These are phyloP conservation scores for Encarsia formosa DNA, from an alignment of 2,888 invertebrate species.

Conservation along the genomic window DNA sequence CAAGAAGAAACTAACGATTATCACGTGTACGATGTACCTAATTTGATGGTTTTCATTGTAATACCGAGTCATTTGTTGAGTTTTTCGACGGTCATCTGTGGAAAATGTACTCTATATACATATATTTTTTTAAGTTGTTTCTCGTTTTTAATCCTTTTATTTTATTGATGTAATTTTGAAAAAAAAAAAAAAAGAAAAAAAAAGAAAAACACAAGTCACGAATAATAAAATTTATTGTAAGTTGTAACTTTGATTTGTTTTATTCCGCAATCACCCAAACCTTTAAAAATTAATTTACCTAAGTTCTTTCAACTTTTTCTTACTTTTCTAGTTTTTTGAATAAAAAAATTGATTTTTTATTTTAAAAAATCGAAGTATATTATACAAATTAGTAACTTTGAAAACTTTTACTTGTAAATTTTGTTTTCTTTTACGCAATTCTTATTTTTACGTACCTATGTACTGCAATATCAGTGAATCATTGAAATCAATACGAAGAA, in stretches of 20 bases:
- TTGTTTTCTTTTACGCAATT: no score
- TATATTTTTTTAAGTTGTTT: slow-evolving; percentile 24
- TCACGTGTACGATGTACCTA: slow-evolving; percentile 18
- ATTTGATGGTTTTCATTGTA: slow-evolving; percentile 26
- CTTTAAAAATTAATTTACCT: no score
- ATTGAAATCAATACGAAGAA: no score
- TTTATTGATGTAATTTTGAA: slow-evolving; percentile 24
- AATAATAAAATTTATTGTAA: slow-evolving; percentile 29
- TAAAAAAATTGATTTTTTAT: not conserved
- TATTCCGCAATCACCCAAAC: not conserved
- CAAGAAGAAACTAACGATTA: slow-evolving; percentile 18
- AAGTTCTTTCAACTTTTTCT: not conserved
- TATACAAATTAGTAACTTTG: not conserved
- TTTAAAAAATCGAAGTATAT: not conserved
- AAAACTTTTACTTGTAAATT: not conserved
- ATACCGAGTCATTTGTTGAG: slow-evolving; percentile 28
- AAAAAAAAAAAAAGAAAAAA: slow-evolving; percentile 17
- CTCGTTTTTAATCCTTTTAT: slow-evolving; percentile 25
- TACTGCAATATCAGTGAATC: no score
- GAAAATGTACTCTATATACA: slow-evolving; percentile 13
- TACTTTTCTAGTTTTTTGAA: not conserved
- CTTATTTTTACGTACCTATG: not conserved
- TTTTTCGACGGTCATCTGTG: slow-evolving; percentile 23
- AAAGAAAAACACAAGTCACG: no score
- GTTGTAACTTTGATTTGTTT: slow-evolving; percentile 21